Evolutionary conservation across 2,888 invertebrate species (phyloP).

Genomic region (Octodonta nipae): DNA sequence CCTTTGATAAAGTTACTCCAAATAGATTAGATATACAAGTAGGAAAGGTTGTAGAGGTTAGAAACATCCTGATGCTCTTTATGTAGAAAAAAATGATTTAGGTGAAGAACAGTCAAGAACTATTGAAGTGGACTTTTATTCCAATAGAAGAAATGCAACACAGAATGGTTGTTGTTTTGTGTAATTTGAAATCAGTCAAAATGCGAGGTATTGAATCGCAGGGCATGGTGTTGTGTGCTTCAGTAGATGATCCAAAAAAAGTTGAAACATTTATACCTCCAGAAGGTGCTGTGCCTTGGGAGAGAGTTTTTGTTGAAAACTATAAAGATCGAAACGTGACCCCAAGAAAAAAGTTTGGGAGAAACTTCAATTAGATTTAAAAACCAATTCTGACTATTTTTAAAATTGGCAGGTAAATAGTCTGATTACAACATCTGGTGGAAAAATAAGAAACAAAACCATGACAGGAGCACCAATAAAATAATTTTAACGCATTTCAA

Average conservation of each 20-base stretch:
- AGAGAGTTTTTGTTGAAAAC: constrained; percentile 70
- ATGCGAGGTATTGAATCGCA: constrained; percentile 84
- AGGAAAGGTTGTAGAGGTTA: constrained; percentile 72
- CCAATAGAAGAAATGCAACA: constrained; percentile 81
- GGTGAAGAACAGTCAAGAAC: constrained; percentile 62
- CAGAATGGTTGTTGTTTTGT: constrained; percentile 80
- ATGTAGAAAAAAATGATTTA: constrained; percentile 83
- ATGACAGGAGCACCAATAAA: constrained; percentile 75
- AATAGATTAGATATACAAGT: constrained; percentile 73
- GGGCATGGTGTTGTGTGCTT: constrained; percentile 92
- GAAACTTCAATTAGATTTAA: constrained; percentile 67
- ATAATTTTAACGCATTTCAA: too few relatives aligned
- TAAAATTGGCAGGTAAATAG: constrained; percentile 80
- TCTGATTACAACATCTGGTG: constrained; percentile 60
- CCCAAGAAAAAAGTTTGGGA: constrained; percentile 96
- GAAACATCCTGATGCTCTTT: constrained; percentile 79
- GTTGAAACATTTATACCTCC: constrained; percentile 81
- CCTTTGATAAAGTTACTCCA: constrained; percentile 52
- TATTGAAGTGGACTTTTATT: constrained; percentile 67
- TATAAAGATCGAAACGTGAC: constrained; percentile 67
- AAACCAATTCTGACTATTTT: constrained; percentile 53
- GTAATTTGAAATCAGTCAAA: constrained; percentile 93
- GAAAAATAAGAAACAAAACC: constrained; percentile 57
- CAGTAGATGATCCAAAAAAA: constrained; percentile 59
- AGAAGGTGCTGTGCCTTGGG: constrained; percentile 60